These are phyloP conservation scores for Pluvianellus socialis DNA, from an alignment of 2,113 vertebrate species.

Conservation along the genomic window DNA sequence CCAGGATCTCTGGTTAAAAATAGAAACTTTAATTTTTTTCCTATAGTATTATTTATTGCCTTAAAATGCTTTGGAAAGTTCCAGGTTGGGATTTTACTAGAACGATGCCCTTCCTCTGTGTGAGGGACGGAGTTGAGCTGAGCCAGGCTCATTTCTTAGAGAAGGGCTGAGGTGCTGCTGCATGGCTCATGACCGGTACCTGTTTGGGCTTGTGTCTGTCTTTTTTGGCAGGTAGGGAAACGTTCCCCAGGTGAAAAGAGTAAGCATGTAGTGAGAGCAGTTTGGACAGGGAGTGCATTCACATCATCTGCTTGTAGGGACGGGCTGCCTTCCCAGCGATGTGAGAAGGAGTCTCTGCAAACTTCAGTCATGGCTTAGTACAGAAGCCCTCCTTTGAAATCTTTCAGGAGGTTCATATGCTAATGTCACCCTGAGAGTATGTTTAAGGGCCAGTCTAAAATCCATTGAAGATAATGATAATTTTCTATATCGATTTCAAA, in stretches of 20 bases:
- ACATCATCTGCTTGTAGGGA: fast-evolving
- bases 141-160: background rate
- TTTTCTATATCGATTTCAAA: background rate
- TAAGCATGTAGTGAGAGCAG: too few relatives aligned
- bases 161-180: background rate
- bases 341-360: background rate
- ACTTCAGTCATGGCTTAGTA: background rate
- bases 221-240: background rate
- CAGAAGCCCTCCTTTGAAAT: background rate
- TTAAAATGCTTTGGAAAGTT: background rate
- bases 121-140: background rate
- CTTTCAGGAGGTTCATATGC: background rate
- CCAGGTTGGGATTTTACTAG: background rate
- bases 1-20: background rate
- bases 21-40: background rate
- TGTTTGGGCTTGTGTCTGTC: background rate
- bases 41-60: background rate
- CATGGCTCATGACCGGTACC: fast-evolving
- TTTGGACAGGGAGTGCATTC: background rate
- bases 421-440: background rate
- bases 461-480: background rate
- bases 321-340: background rate
- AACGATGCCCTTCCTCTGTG: background rate
- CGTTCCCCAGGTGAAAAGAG: background rate
- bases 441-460: background rate